These are phyloP conservation scores for Blennius ocellaris DNA, from an alignment of 2,113 vertebrate species.

Conservation along the genomic window DNA sequence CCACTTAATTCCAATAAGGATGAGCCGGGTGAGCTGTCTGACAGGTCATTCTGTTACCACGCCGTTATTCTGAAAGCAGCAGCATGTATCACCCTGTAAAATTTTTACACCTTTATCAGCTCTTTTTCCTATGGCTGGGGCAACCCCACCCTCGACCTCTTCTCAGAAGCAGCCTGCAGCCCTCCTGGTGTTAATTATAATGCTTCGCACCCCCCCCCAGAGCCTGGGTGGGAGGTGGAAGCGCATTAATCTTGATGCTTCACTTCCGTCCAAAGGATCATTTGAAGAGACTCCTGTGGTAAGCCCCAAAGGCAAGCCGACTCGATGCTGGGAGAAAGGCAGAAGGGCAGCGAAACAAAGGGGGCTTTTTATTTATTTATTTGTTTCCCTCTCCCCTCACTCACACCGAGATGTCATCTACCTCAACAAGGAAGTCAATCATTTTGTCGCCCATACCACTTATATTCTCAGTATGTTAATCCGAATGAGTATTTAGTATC, in stretches of 20 bases:
- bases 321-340: constrained; percentile 56
- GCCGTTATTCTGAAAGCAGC: constrained; percentile 43
- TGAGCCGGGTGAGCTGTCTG: constrained; percentile 52
- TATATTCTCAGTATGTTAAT: constrained; percentile 58
- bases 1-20: constrained; percentile 59
- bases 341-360: constrained; percentile 26
- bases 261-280: constrained; percentile 78
- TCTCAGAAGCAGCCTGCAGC: constrained; percentile 61
- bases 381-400: not conserved
- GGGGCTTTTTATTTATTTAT: constrained; percentile 31
- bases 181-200: constrained; percentile 83
- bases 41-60: constrained; percentile 53
- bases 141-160: constrained; percentile 42
- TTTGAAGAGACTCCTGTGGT: constrained; percentile 81
- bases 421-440: constrained; percentile 54
- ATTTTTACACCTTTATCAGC: constrained; percentile 49
- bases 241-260: constrained; percentile 85
- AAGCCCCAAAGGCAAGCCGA: constrained; percentile 76
- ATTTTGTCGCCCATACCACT: constrained; percentile 33
- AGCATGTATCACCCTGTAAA: constrained; percentile 46
- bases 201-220: constrained; percentile 48
- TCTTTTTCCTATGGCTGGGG: constrained; percentile 53
- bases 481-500: constrained; percentile 60
- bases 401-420: constrained; percentile 45
- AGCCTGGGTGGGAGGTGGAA: constrained; percentile 70